Evolutionary conservation across 2,797 vertebrate species (phyloP).

Genomic region (Spea hammondii): DNA sequence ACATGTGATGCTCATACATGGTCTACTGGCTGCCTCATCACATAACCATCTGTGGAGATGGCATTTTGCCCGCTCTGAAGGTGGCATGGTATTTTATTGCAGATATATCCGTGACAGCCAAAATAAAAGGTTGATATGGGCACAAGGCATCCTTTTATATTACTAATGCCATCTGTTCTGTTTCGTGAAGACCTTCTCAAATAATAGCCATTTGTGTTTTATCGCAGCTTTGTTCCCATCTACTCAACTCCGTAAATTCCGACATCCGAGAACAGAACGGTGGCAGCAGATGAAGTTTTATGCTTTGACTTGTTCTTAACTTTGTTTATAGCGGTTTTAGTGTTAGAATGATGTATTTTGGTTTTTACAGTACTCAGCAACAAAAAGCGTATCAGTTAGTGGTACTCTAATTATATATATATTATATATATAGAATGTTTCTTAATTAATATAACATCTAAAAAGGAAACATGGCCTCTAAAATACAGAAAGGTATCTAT

Average conservation of each 20-base stretch:
- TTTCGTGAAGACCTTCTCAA: conserved; percentile 27
- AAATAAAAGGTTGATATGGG: conserved; percentile 53
- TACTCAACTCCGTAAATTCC: neutral
- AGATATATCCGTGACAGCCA: conserved; percentile 61
- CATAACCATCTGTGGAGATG: conserved; percentile 71
- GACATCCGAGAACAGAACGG: neutral
- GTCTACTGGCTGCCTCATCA: conserved; percentile 71
- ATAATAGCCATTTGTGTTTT: conserved; percentile 25
- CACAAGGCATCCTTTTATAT: conserved; percentile 38
- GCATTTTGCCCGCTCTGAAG: conserved; percentile 66
- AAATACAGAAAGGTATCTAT: too few species aligned
- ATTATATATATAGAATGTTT: too few species aligned
- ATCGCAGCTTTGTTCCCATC: neutral
- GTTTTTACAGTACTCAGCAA: too few species aligned
- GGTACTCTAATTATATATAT: too few species aligned
- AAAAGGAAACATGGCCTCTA: too few species aligned
- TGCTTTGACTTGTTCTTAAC: neutral
- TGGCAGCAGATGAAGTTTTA: neutral
- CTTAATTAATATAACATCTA: too few species aligned
- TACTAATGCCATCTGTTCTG: conserved; percentile 48
- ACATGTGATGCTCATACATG: conserved; percentile 75
- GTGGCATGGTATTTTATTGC: conserved; percentile 63
- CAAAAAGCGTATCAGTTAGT: too few species aligned
- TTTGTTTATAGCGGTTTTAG: neutral
- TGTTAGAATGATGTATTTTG: too few species aligned